Evolutionary conservation across 1,140 invertebrate species (phyloP).

Genomic region (Harpegnathos saltator): DNA sequence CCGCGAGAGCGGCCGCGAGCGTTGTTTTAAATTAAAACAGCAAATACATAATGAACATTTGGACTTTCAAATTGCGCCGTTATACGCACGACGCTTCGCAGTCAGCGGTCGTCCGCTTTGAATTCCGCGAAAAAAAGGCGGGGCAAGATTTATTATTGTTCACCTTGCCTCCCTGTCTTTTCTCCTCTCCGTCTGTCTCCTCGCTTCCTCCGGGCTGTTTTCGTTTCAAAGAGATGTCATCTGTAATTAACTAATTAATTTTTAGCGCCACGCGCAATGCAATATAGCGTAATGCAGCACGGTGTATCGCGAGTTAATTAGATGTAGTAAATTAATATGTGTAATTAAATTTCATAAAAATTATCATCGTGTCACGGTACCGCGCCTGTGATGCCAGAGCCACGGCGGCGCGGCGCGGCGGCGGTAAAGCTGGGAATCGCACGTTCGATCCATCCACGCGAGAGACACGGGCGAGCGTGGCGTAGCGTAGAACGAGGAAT

Average conservation of each 20-base stretch:
- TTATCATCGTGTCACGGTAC: no score
- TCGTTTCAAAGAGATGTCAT: neutral
- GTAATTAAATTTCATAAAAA: neutral
- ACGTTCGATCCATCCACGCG: no score
- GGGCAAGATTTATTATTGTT: neutral
- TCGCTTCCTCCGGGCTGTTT: neutral
- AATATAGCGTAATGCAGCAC: neutral
- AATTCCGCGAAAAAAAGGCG: neutral
- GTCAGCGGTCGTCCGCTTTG: neutral
- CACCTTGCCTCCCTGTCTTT: no score
- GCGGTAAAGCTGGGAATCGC: no score
- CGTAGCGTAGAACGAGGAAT: conserved; percentile 1
- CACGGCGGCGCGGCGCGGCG: no score
- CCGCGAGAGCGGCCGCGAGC: neutral
- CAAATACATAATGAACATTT: conserved; percentile 53
- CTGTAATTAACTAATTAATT: conserved; percentile 1
- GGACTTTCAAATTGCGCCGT: conserved; percentile 32
- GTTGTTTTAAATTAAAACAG: conserved; percentile 53
- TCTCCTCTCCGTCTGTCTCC: no score
- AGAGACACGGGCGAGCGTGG: no score
- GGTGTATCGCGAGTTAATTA: conserved; percentile 13
- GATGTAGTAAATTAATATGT: neutral
- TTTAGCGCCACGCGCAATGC: neutral
- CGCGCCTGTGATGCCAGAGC: no score
- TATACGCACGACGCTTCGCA: neutral